Conservation (phyloP, 2,797 vertebrate species). For the Mus caroli region DNA sequence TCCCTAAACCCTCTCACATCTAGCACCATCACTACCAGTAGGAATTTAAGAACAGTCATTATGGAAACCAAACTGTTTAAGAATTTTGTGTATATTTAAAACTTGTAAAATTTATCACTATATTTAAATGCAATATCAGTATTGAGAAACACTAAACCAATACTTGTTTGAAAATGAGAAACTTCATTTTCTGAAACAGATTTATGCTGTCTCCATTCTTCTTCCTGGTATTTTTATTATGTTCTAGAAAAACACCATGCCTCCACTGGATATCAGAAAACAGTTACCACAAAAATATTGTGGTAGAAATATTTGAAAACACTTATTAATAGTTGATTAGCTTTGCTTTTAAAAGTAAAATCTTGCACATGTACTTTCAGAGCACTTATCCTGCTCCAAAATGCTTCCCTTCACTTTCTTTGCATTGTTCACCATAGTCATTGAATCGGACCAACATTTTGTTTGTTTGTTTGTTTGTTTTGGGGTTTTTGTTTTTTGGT, state of each 20-base stretch:
- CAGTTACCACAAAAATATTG: background rate
- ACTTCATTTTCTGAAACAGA: constrained; percentile 6
- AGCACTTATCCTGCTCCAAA: background rate
- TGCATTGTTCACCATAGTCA: background rate
- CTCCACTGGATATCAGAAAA: background rate
- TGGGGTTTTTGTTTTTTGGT: too few relatives aligned
- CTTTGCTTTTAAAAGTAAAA: constrained; percentile 8
- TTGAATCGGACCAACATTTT: background rate
- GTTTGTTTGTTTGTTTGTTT: too few relatives aligned
- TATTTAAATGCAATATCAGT: background rate
- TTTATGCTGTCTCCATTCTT: background rate
- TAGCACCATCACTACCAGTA: background rate
- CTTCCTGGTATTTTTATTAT: background rate
- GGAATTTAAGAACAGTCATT: constrained; percentile 7
- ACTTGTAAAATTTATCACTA: background rate
- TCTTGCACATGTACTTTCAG: constrained; percentile 7
- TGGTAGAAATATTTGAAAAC: background rate
- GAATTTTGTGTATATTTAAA: background rate
- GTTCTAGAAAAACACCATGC: background rate
- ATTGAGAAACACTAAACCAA: constrained; percentile 2
- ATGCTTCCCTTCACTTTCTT: background rate
- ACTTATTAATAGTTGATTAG: constrained; percentile 12
- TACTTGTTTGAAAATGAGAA: background rate
- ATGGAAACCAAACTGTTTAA: background rate
- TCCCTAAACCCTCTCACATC: background rate